Percentiles rank a stretch among this genome's conserved stretches.
phyloP scores from a whole-genome alignment of 2,113 vertebrate genomes.

The Nothobranchius furzeri region DNA sequence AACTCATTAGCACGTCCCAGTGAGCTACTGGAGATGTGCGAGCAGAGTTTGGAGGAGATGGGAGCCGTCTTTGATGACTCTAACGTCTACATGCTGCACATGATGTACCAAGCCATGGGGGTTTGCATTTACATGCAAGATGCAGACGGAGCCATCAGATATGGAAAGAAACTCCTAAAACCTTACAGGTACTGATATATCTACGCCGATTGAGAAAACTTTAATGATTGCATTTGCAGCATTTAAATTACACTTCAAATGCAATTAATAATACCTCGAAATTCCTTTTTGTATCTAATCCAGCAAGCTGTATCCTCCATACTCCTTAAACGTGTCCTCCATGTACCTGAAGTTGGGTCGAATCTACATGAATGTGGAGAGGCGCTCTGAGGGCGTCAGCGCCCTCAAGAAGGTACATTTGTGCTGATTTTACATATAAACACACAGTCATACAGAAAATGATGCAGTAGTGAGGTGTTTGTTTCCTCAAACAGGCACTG shows the following conservation, averaged over 20 bases:
- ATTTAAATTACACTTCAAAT: no score
- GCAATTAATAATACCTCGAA: no score
- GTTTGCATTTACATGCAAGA: constrained; percentile 89
- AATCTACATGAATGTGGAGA: constrained; percentile 85
- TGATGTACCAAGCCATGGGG: constrained; percentile 99
- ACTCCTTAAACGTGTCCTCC: constrained; percentile 94
- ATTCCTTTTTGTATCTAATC: constrained; percentile 15
- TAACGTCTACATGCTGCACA: constrained; percentile 95
- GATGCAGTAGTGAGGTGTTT: constrained; percentile 4
- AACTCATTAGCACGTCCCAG: constrained; percentile 84
- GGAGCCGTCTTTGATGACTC: constrained; percentile 85
- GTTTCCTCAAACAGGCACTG: constrained; percentile 80
- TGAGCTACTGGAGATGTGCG: constrained; percentile 93
- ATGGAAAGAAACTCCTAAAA: constrained; percentile 90
- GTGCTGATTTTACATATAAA: neutral
- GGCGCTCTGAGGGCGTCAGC: constrained; percentile 72
- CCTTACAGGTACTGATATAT: constrained; percentile 84
- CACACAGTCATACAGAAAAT: neutral
- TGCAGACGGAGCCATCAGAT: constrained; percentile 85
- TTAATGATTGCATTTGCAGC: no score
- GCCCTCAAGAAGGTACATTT: constrained; percentile 86
- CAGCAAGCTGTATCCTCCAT: constrained; percentile 89
- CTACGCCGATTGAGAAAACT: no score
- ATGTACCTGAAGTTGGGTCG: constrained; percentile 94
- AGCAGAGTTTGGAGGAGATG: constrained; percentile 94